phyloP scores from a whole-genome alignment of 2,113 vertebrate genomes.

The Helogale parvula region DNA sequence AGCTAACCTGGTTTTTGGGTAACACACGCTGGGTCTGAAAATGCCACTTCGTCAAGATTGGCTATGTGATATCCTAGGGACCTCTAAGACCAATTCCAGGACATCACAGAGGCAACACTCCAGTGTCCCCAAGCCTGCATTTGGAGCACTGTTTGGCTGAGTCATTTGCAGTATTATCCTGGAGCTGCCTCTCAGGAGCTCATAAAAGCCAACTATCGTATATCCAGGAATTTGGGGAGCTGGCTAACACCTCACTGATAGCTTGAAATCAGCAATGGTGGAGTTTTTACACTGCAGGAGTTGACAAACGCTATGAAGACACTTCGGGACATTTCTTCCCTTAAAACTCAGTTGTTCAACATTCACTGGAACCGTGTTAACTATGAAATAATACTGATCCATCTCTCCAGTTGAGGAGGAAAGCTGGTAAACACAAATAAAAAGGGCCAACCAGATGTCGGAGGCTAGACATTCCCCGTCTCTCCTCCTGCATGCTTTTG shows the following conservation, averaged over 20 bases:
- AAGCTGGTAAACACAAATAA: too few species aligned
- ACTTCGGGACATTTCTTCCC: neutral
- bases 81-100: neutral
- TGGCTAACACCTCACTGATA: neutral
- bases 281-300: conserved; percentile 10
- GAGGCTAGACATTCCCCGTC: too few species aligned
- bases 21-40: neutral
- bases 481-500: too few species aligned
- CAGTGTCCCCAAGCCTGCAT: neutral
- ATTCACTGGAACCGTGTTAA: neutral
- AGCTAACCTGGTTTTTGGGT: neutral
- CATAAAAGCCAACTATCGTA: neutral
- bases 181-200: neutral
- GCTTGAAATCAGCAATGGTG: neutral
- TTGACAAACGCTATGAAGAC: neutral
- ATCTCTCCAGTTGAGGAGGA: neutral
- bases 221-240: neutral
- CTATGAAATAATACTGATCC: neutral
- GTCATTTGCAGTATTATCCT: neutral
- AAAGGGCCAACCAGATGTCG: too few species aligned
- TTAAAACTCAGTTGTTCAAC: neutral
- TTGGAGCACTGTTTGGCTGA: neutral
- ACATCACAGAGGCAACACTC: neutral
- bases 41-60: neutral
- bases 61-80: neutral